Base-by-base conservation (phyloP, 1,140 invertebrate species). In the Lethrus apterus region DNA sequence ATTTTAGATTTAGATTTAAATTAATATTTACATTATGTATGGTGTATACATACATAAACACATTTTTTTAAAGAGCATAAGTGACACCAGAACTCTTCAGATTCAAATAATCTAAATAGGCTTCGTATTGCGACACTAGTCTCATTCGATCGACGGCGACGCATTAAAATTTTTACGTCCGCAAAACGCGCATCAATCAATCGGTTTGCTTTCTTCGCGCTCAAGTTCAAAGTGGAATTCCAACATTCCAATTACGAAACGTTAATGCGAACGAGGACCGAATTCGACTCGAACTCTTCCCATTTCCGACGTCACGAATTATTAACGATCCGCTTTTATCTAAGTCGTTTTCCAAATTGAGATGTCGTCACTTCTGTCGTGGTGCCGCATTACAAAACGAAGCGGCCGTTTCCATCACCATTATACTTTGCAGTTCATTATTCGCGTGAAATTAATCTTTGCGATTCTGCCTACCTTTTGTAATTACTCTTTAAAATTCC, bases 361-460 rank as follows among this genome's bases (percentile, higher is more conserved):
- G 51, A 54, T 50, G 48, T 54, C 51, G 51, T 54, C 51, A 46
- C 50, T 50, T 54, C 51, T 54, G 51, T 54, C 51, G 44, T 46
- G 36, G n/a, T n/a, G 43, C 34, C 32, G 44, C 41, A 50, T 46
- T 54, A 54, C 43, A 50, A 50, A 54, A 54, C 47, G 51, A 54
- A 54, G 51, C 48, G 48, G 44, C 44, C 43, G 49, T 52, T 52
- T 46, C 46, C 51, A 49, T 52, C 51, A 49, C 36, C 46, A 48
- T 52, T 52, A 52, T 49, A 52, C 43, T 52, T 54, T 47, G 48
- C 51, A 50, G 47, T 54, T 50, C 47, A 54, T 54, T 54, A 54
- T 54, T 54, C 51, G 36, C 33, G 29, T 50, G 47, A 50, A 43
- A 54, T 54, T 54, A 50, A 54, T 54, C 51, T 49, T 50, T 43